These are phyloP conservation scores for Pelvicachromis taeniatus DNA, from an alignment of 2,113 vertebrate species.

Conservation along the genomic window DNA sequence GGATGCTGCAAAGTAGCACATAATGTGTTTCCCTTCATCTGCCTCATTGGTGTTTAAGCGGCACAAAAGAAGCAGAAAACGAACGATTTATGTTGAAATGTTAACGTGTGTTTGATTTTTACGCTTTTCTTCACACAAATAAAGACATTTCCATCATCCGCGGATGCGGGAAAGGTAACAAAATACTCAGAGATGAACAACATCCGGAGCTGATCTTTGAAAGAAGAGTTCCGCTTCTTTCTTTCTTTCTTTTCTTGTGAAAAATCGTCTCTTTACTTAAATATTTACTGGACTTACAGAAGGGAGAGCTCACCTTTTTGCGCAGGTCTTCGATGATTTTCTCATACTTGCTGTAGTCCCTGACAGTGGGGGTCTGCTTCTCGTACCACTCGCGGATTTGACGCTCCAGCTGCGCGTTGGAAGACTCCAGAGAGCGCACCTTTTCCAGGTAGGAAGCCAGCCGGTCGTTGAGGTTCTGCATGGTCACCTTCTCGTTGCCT, in stretches of 20 bases:
- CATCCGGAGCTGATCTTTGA: not conserved
- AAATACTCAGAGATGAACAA: not conserved
- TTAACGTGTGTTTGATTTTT: not conserved
- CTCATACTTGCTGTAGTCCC: conserved; percentile 71
- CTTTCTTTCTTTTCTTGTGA: too few species aligned
- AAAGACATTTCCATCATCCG: rapidly evolving
- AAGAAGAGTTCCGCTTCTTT: not conserved
- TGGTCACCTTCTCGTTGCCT: conserved; percentile 63
- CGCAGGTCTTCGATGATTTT: conserved; percentile 59
- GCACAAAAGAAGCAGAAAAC: not conserved
- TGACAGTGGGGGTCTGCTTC: conserved; percentile 22
- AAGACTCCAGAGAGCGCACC: conserved; percentile 70
- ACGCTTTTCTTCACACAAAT: not conserved
- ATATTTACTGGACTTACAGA: not conserved
- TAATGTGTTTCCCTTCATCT: not conserved
- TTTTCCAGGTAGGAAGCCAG: conserved; percentile 72
- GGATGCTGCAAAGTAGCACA: not conserved
- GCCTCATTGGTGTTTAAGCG: not conserved
- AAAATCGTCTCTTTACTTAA: not conserved
- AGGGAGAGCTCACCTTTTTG: conserved; percentile 47
- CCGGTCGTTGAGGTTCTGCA: conserved; percentile 79
- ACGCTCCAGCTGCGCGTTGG: conserved; percentile 65
- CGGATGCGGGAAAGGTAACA: not conserved
- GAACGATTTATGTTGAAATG: rapidly evolving
- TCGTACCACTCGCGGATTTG: conserved; percentile 75